A percentile compares a stretch with the other conserved stretches of the same genome.
These are phyloP conservation scores for Dipodomys merriami DNA, from an alignment of 2,113 vertebrate species.

Conservation along the genomic window DNA sequence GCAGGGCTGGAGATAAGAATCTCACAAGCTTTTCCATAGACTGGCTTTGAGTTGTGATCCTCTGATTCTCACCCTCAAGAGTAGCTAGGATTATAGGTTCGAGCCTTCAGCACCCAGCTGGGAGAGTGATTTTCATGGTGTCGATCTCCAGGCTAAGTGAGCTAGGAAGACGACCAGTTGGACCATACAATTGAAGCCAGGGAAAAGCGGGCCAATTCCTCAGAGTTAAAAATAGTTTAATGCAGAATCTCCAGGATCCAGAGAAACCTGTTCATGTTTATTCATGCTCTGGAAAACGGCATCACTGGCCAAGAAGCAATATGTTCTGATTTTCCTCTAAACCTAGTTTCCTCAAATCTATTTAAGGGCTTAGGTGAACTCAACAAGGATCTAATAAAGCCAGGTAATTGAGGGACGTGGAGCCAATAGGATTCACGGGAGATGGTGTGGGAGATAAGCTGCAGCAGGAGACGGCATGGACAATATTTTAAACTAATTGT, in stretches of 20 bases:
- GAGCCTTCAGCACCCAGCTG: too few relatives aligned
- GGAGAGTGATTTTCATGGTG: neutral
- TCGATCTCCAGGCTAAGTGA: neutral
- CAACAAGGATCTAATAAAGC: constrained; percentile 70
- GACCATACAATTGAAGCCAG: constrained; percentile 5
- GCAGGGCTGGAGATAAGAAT: too few relatives aligned
- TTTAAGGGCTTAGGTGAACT: constrained; percentile 72
- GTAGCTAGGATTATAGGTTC: too few relatives aligned
- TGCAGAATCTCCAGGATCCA: neutral
- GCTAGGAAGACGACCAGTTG: neutral
- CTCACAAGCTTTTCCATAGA: too few relatives aligned
- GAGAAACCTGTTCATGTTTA: constrained; percentile 63
- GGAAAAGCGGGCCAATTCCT: constrained; percentile 40
- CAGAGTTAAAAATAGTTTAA: constrained; percentile 65
- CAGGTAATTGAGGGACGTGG: constrained; percentile 48
- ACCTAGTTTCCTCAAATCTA: constrained; percentile 67
- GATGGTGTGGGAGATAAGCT: constrained; percentile 58
- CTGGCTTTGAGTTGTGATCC: too few relatives aligned
- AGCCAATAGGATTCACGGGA: constrained; percentile 9
- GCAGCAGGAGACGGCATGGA: constrained; percentile 20
- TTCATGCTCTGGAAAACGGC: constrained; percentile 68
- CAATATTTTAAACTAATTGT: constrained; percentile 68
- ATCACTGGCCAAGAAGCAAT: constrained; percentile 56
- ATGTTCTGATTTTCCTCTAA: constrained; percentile 74
- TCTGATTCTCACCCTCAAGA: too few relatives aligned